Percentiles rank a stretch among this genome's conserved stretches.
Evolutionary conservation across 2,888 invertebrate species (phyloP).

Genomic region (Drosophila ustulata): DNA sequence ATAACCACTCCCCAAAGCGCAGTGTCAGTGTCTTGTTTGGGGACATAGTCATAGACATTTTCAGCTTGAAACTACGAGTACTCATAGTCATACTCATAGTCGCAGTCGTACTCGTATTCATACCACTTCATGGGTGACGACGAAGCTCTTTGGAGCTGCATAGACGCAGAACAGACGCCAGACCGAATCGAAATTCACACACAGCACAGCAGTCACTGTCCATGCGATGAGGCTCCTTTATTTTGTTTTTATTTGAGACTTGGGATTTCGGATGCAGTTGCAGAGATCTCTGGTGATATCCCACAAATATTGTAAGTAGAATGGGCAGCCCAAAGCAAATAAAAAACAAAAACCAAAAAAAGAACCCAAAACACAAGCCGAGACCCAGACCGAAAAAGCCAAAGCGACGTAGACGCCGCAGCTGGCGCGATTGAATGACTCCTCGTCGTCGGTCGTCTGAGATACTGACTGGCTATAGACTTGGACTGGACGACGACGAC

Average conservation of each 20-base stretch:
- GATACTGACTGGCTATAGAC: slow-evolving; percentile 74
- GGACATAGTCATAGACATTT: slow-evolving; percentile 68
- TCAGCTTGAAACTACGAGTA: slow-evolving; percentile 51
- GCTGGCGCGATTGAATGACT: slow-evolving; percentile 79
- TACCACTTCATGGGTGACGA: slow-evolving; percentile 75
- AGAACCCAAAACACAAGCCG: slow-evolving; percentile 35
- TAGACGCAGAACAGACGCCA: slow-evolving; percentile 77
- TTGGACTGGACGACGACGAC: slow-evolving; percentile 51
- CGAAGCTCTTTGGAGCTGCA: slow-evolving; percentile 37
- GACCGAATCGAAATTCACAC: slow-evolving; percentile 75
- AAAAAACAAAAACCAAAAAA: slow-evolving; percentile 14
- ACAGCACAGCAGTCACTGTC: slow-evolving; percentile 45
- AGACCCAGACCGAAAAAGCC: slow-evolving; percentile 44
- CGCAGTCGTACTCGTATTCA: slow-evolving; percentile 24
- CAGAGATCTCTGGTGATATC: slow-evolving; percentile 73
- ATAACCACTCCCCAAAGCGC: slow-evolving; percentile 51
- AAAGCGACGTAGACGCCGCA: slow-evolving; percentile 73
- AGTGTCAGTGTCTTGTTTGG: slow-evolving; percentile 48
- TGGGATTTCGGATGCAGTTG: slow-evolving; percentile 65
- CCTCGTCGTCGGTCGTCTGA: slow-evolving; percentile 74
- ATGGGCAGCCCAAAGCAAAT: slow-evolving; percentile 67
- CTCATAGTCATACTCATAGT: slow-evolving; percentile 5
- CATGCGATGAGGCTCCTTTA: slow-evolving; percentile 48
- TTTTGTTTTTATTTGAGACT: slow-evolving; percentile 30
- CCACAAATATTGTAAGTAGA: slow-evolving; percentile 80